phyloP scores from a whole-genome alignment of 2,888 invertebrate species.

The Tipula helvola region DNA sequence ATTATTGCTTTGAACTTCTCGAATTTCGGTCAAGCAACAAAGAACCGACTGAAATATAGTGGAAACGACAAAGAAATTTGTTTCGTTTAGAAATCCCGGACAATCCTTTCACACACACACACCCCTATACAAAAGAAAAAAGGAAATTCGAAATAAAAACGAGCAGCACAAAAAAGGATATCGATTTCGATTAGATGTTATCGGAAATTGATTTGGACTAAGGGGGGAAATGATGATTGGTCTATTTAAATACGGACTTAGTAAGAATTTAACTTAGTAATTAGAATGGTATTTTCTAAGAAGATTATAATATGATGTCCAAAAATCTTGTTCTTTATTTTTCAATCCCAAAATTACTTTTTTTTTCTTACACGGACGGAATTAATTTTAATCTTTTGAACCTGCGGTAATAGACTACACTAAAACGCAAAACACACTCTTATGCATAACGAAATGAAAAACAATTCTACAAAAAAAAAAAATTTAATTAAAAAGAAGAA shows the following conservation, averaged over 20 bases:
- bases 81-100: not conserved
- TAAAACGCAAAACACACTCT: not conserved
- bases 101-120: not conserved
- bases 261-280: not conserved
- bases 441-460: not conserved
- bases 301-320: too few relatives aligned
- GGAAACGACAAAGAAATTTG: not conserved
- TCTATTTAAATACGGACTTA: not conserved
- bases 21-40: not conserved
- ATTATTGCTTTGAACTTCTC: not conserved
- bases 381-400: too few relatives aligned
- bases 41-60: not conserved
- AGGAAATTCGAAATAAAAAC: not conserved
- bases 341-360: not conserved
- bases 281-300: too few relatives aligned
- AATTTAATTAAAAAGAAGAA: not conserved
- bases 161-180: not conserved
- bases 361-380: not conserved
- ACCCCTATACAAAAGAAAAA: not conserved
- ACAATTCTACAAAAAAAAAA: not conserved
- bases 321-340: not conserved
- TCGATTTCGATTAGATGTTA: not conserved
- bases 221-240: not conserved
- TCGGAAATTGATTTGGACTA: not conserved
- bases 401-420: too few relatives aligned